A percentile compares a stretch with the other conserved stretches of the same genome.
Conservation (phyloP, 2,113 vertebrate species). For the Centropus bengalensis region DNA sequence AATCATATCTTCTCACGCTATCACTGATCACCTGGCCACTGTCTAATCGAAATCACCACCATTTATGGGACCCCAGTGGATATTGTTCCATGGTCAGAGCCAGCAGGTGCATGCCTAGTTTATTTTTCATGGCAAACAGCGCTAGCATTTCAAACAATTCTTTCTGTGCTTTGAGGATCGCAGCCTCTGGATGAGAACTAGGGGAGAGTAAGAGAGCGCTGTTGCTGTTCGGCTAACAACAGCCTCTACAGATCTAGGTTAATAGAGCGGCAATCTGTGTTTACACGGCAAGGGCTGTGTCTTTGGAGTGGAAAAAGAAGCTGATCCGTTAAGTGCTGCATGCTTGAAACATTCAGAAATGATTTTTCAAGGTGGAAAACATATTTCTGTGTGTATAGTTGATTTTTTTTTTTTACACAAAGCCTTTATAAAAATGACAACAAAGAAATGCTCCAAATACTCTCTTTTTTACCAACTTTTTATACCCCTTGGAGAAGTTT, state of each 20-base stretch:
- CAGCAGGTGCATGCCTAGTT: background rate
- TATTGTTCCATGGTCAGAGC: background rate
- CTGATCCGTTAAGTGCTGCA: background rate
- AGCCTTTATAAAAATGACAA: background rate
- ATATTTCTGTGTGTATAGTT: background rate
- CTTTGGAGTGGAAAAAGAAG: background rate
- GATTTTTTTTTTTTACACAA: background rate
- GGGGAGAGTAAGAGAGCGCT: background rate
- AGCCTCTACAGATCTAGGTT: conserved; percentile 47
- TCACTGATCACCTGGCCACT: background rate
- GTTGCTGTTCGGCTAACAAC: background rate
- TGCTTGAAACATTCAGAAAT: background rate
- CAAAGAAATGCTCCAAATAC: background rate
- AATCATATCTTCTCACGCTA: background rate
- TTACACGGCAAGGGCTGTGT: background rate
- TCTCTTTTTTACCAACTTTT: background rate
- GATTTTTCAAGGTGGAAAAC: background rate
- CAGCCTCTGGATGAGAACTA: background rate
- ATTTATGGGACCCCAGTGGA: background rate
- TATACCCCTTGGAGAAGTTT: background rate
- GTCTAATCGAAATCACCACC: background rate
- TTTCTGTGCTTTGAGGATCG: background rate
- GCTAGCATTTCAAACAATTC: background rate
- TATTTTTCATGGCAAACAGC: background rate
- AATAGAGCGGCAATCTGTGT: conserved; percentile 15